These are phyloP conservation scores for Erpetoichthys calabaricus DNA, from an alignment of 2,797 vertebrate species.

Conservation along the genomic window DNA sequence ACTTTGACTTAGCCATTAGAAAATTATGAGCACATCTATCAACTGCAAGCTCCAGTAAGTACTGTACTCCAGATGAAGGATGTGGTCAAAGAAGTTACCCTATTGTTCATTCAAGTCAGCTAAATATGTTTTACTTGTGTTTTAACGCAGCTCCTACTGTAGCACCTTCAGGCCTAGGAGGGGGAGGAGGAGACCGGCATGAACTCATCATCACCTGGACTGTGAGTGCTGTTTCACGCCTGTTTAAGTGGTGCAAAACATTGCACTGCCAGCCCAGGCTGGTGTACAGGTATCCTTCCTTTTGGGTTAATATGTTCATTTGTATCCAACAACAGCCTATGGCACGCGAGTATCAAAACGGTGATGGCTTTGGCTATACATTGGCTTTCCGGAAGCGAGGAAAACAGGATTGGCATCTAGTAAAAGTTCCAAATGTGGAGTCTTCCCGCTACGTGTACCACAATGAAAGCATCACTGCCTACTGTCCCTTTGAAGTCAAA, in stretches of 20 bases:
- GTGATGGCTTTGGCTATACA: slow-evolving; percentile 81
- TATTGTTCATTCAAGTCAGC: not conserved
- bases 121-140: not conserved
- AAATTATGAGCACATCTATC: too few species aligned
- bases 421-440: slow-evolving; percentile 58
- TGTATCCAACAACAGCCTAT: slow-evolving; percentile 46
- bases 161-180: slow-evolving; percentile 81
- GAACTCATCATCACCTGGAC: slow-evolving; percentile 89
- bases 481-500: slow-evolving; percentile 83
- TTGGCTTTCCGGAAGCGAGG: slow-evolving; percentile 70
- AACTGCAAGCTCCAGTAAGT: too few species aligned
- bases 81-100: too few species aligned
- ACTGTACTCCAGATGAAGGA: too few species aligned
- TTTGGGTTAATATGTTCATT: not conserved
- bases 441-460: slow-evolving; percentile 76
- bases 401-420: slow-evolving; percentile 47
- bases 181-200: slow-evolving; percentile 78
- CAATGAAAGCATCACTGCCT: slow-evolving; percentile 70
- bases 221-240: slow-evolving; percentile 41
- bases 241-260: not conserved
- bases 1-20: too few species aligned
- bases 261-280: not conserved
- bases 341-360: slow-evolving; percentile 85
- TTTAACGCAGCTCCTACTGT: slow-evolving; percentile 67
- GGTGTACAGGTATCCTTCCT: not conserved